Base-by-base conservation (phyloP, 2,888 invertebrate genomes). In the Smittia aterrima region DNA sequence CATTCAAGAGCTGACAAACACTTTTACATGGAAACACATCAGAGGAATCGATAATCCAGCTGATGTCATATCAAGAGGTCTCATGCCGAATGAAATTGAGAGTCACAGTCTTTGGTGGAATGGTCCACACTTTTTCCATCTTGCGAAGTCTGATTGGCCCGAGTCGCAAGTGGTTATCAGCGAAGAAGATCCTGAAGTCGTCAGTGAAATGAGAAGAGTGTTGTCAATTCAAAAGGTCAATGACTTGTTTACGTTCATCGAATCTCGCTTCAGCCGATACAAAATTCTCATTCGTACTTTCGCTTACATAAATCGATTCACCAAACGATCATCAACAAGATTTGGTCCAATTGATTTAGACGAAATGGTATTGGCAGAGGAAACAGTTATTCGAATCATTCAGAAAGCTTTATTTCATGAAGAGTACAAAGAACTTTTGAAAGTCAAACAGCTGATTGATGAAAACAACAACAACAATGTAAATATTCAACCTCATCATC, bases 1-100 rank as follows among this genome's bases (percentile, higher is more conserved):
- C 67, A 77, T 78, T 54, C 62, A 77, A 13, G 76, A 77, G 0
- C 71, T 74, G 1, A 74, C 76, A 2, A 66, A 77, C 9, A 7
- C 18, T 1, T 27, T 20, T 0, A 54, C 75, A 16, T 78, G 78
- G 77, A 75, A 75, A 13, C 77, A 78, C 66, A 75, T 79, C 1
- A 66, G 75, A n/a, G 73, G 78, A 1, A 70, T 66, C 1, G 66
- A 76, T 3, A 79, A 78, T 58, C 77, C 77, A 3, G 78, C 78
- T 0, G 78, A 78, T 66, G 67, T 77, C 1, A 76, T 77, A 9
- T 77, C 78, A 0, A 75, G 78, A 74, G 77, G 78, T 16, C 58
- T 74, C 1, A 16, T 16, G 9, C 77, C 76, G 6, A 16, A 77
- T n/a, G 40, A 75, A 54, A 25, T 79, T 7, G 13, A 75, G 11